Base-by-base conservation (phyloP, 2,113 vertebrate genomes). In the Eolophus roseicapilla region DNA sequence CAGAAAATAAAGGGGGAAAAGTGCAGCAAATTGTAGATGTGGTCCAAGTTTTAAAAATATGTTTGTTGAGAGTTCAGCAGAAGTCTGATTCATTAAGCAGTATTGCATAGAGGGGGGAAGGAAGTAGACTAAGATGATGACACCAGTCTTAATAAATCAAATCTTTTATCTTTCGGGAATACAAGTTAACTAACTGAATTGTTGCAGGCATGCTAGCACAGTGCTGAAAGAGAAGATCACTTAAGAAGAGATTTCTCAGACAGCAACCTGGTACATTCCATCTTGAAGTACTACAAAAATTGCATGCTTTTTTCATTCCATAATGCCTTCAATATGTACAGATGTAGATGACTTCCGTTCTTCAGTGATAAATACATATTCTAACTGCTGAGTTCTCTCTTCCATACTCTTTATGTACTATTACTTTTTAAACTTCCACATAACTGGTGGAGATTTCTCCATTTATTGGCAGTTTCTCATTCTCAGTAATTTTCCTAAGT, bases 401-500 rank as follows among this genome's bases (percentile, higher is more conserved):
- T 39, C 23, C 7, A 21, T 52, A 46, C 39, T 92, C n/a, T 77
- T 86, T 62, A 63, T 20, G 41, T 55, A 33, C 69, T 62, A 31
- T 37, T 27, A 31, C 9, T 47, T 75, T 49, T 59, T 37, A 86
- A 88, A 73, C 11, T 70, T 78, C n/a, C 74, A 86, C 50, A 59
- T 31, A 93, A 84, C 37, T 69, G 47, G n/a, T 75, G 67, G 75
- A 89, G 63, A 81, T 70, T 50, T 94, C 64, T 73, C 84, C 14
- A 37, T 69, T 89, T 82, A 86, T 10, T 64, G 52, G 23, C 33
- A 80, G 68, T 39, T 93, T 90, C 41, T 65, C 33, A 62, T 74
- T 92, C 31, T 82, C 55, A 93, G 62, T 92, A 46, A 50, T 81
- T 31, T 96, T 88, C 80, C 62, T 78, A 94, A 95, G 93, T 78